Conservation (phyloP, 2,888 invertebrate species). For the Sycophila texana region DNA sequence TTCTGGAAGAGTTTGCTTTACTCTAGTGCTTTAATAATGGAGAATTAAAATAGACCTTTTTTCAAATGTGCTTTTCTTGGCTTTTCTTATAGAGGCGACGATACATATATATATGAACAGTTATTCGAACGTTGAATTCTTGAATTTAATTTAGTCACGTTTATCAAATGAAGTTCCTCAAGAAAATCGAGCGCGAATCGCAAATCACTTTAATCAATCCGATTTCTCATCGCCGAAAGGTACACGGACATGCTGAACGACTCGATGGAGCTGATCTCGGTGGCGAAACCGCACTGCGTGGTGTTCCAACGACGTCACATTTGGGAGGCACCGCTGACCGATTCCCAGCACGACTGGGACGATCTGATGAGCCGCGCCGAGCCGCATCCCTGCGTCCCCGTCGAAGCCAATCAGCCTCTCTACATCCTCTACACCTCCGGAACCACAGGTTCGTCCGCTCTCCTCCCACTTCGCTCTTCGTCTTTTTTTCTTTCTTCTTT, state of each 20-base stretch:
- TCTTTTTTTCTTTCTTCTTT: not conserved
- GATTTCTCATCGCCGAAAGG: slow-evolving; percentile 60
- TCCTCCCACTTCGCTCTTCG: not conserved
- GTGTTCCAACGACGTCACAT: slow-evolving; percentile 88
- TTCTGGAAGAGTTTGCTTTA: no score
- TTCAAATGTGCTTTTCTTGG: no score
- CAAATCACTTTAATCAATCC: no score
- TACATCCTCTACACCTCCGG: slow-evolving; percentile 96
- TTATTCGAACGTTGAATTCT: no score
- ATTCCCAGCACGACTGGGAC: slow-evolving; percentile 87
- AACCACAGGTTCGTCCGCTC: slow-evolving; percentile 80
- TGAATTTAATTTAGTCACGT: no score
- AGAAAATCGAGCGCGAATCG: no score
- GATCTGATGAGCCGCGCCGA: slow-evolving; percentile 81
- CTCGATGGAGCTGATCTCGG: slow-evolving; percentile 84
- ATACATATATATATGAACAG: no score
- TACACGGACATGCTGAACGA: slow-evolving; percentile 90
- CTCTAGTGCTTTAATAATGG: no score
- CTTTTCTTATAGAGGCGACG: no score
- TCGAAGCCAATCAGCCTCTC: slow-evolving; percentile 92
- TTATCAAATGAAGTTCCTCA: no score
- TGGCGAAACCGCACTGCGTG: slow-evolving; percentile 87
- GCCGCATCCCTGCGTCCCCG: slow-evolving; percentile 88
- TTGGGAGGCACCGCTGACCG: slow-evolving; percentile 80
- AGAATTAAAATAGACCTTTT: no score